Evolutionary conservation across 2,888 invertebrate species (phyloP).

Genomic region (Idaea dimidiata): DNA sequence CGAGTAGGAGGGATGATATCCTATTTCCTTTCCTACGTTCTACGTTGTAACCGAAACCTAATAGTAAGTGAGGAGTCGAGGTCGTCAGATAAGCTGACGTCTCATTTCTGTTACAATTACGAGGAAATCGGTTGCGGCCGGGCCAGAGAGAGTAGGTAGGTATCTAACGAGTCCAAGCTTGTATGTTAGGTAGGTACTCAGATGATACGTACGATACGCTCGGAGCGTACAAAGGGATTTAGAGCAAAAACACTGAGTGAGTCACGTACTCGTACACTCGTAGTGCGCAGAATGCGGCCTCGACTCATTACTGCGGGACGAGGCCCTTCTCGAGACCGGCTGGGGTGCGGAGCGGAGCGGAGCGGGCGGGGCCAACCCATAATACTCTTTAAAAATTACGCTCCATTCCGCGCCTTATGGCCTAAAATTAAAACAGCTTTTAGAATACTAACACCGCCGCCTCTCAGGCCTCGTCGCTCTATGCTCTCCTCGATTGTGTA

Average conservation of each 20-base stretch:
- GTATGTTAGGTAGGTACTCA: not conserved
- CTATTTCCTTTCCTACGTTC: not conserved
- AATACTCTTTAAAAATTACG: not conserved
- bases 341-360: not conserved
- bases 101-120: conserved; percentile 21
- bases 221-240: not conserved
- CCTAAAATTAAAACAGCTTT: not conserved
- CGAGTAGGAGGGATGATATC: conserved; percentile 3
- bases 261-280: not conserved
- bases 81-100: conserved; percentile 11
- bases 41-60: conserved; percentile 2
- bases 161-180: conserved; percentile 4
- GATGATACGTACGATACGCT: not conserved
- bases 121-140: conserved; percentile 12
- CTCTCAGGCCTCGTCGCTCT: not conserved
- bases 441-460: not conserved
- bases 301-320: not conserved
- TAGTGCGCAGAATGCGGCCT: not conserved
- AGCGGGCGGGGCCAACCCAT: not conserved
- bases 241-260: not conserved
- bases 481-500: not conserved
- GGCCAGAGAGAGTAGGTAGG: too few relatives aligned
- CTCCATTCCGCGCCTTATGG: not conserved
- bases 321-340: not conserved
- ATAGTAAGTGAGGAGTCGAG: conserved; percentile 4